phyloP scores from a whole-genome alignment of 2,113 vertebrate genomes.

The Poeciliopsis retropinna region DNA sequence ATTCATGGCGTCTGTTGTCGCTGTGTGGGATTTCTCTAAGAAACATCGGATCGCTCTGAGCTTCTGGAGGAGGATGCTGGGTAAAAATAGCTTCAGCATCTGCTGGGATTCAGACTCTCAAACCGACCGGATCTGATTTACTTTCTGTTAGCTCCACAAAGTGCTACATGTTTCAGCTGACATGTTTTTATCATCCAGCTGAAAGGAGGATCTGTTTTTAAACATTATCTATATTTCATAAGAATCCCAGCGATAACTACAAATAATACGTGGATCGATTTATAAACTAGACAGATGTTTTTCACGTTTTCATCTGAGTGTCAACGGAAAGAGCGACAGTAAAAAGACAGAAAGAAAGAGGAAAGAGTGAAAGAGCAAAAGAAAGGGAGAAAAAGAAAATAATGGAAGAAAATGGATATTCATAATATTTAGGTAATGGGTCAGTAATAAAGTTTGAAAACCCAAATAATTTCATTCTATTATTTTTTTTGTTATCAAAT shows the following conservation, averaged over 20 bases:
- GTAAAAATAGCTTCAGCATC: slow-evolving; percentile 59
- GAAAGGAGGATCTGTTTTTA: background rate
- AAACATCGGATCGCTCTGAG: slow-evolving; percentile 35
- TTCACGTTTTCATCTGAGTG: background rate
- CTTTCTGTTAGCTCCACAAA: background rate
- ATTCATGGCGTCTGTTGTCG: slow-evolving; percentile 11
- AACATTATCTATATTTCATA: background rate
- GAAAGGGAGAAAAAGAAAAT: no score
- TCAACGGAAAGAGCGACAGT: no score
- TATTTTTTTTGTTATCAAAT: background rate
- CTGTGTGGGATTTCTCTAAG: slow-evolving; percentile 26
- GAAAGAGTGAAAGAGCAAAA: background rate
- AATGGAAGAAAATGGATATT: no score
- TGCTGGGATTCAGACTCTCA: slow-evolving; percentile 21
- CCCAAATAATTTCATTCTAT: no score
- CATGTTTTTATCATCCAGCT: background rate
- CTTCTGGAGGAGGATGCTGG: slow-evolving; percentile 38
- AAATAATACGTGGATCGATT: no score
- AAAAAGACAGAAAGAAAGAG: background rate
- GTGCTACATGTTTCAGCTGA: background rate
- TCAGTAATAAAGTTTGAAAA: no score
- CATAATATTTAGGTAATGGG: background rate
- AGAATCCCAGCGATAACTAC: no score
- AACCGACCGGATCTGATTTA: background rate
- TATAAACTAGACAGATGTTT: background rate